phyloP scores from a whole-genome alignment of 2,888 invertebrate genomes.

The Copidosoma aretas region DNA sequence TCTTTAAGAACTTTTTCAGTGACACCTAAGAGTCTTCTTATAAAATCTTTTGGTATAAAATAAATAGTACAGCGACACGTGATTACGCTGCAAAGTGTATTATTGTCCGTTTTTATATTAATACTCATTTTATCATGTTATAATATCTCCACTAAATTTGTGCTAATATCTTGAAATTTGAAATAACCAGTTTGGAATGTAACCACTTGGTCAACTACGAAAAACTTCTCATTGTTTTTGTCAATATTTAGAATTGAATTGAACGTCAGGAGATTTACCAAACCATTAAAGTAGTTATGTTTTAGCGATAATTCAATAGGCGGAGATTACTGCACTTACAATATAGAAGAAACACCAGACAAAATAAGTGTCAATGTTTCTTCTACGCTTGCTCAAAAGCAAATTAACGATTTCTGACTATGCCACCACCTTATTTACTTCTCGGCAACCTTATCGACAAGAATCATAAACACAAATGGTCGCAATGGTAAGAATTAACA shows the following conservation, averaged over 20 bases:
- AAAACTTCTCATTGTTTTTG: constrained; percentile 30
- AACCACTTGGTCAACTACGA: neutral
- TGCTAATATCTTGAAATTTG: neutral
- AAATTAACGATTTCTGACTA: neutral
- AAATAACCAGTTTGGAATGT: constrained; percentile 1
- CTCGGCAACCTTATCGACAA: neutral
- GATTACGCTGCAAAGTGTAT: neutral
- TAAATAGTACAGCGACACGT: neutral
- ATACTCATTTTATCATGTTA: neutral
- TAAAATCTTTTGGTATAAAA: neutral
- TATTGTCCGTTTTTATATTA: constrained; percentile 4
- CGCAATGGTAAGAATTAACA: too few relatives aligned
- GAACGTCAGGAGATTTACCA: constrained; percentile 7
- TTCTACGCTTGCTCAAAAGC: neutral
- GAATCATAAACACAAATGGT: neutral
- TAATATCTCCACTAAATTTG: neutral
- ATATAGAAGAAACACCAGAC: neutral
- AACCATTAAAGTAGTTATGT: neutral
- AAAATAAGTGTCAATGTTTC: neutral
- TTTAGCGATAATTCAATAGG: neutral
- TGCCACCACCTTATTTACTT: neutral
- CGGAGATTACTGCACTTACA: neutral
- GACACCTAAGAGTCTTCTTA: too few relatives aligned
- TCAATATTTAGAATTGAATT: constrained; percentile 1
- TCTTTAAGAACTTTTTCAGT: too few relatives aligned